Conservation (phyloP, 2,888 invertebrate genomes). For the Watsonalla cultraria region DNA sequence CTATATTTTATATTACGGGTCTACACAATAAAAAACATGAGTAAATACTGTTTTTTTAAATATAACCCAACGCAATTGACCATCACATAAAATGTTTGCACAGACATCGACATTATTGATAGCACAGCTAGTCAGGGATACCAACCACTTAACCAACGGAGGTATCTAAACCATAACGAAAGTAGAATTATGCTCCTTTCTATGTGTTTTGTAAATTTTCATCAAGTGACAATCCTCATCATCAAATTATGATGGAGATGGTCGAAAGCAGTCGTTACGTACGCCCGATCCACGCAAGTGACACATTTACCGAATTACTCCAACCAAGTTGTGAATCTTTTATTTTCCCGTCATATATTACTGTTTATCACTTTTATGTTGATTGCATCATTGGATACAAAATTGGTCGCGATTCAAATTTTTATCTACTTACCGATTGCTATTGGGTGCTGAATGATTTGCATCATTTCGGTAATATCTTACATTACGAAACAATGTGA, state of each 20-base stretch:
- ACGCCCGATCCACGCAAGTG: background rate
- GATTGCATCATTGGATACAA: background rate
- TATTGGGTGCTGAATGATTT: background rate
- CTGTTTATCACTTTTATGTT: background rate
- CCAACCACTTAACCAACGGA: too few relatives aligned
- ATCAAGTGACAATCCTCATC: background rate
- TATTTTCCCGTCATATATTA: background rate
- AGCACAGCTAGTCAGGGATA: too few relatives aligned
- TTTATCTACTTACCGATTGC: background rate
- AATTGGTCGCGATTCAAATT: background rate
- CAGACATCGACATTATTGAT: too few relatives aligned
- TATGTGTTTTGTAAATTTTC: background rate
- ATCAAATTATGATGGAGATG: conserved; percentile 8
- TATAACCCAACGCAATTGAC: too few relatives aligned
- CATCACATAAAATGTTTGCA: too few relatives aligned
- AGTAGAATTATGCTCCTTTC: background rate
- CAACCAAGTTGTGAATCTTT: background rate
- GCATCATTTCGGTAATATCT: too few relatives aligned
- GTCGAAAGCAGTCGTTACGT: background rate
- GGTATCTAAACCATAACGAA: background rate
- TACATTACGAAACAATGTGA: too few relatives aligned
- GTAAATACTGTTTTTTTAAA: too few relatives aligned
- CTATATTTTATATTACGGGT: too few relatives aligned
- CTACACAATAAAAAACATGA: too few relatives aligned
- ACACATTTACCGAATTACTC: background rate